A percentile compares a stretch with the other conserved stretches of the same genome.
Evolutionary conservation across 2,113 vertebrate species (phyloP).

Genomic region (Cololabis saira): DNA sequence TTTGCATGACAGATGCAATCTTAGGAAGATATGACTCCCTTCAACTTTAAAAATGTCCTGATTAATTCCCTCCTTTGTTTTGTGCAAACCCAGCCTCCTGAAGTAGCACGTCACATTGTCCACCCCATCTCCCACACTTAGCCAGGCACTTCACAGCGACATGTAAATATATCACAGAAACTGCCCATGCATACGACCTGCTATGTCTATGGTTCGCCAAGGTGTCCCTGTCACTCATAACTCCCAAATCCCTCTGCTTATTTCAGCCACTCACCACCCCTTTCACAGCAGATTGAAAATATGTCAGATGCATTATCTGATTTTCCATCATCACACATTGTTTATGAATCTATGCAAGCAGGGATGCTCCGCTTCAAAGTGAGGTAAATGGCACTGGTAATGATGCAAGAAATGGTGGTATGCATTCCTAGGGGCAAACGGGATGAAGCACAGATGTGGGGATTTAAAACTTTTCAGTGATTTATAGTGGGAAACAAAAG

Average conservation of each 20-base stretch:
- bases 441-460: slow-evolving; percentile 13
- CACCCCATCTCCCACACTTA: slow-evolving; percentile 24
- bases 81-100: slow-evolving; percentile 32
- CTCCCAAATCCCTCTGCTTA: slow-evolving; percentile 41
- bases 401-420: slow-evolving; percentile 29
- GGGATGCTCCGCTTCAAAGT: slow-evolving; percentile 8
- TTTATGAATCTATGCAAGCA: slow-evolving; percentile 38
- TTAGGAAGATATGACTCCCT: slow-evolving; percentile 35
- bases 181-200: slow-evolving; percentile 61
- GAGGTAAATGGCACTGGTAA: slow-evolving; percentile 25
- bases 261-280: slow-evolving; percentile 49
- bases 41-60: slow-evolving; percentile 42
- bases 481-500: not conserved
- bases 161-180: slow-evolving; percentile 53
- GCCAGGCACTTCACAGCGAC: slow-evolving; percentile 15
- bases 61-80: slow-evolving; percentile 37
- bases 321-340: slow-evolving; percentile 31
- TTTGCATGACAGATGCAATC: slow-evolving; percentile 16
- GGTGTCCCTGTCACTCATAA: slow-evolving; percentile 57
- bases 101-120: slow-evolving; percentile 37
- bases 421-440: slow-evolving; percentile 1
- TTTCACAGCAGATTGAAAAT: slow-evolving; percentile 50
- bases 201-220: slow-evolving; percentile 40
- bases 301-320: slow-evolving; percentile 34
- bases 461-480: slow-evolving; percentile 9